Conservation (phyloP, 2,113 vertebrate species). For the Ptyas mucosa region DNA sequence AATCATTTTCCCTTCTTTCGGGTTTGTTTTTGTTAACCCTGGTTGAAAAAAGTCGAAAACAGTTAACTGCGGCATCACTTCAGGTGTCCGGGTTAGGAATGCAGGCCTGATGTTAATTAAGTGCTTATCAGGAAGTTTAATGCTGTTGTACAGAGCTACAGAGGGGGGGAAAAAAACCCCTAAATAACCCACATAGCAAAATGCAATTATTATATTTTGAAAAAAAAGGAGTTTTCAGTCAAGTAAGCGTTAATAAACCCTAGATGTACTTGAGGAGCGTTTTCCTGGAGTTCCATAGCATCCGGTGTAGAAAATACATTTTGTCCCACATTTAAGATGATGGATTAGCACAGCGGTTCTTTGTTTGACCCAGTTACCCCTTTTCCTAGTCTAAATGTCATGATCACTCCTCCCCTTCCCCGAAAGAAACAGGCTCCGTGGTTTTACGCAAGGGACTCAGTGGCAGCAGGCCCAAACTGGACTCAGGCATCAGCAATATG, state of each 20-base stretch:
- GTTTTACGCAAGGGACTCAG: not conserved
- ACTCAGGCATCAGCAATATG: not conserved
- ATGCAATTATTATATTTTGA: not conserved
- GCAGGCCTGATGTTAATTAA: not conserved
- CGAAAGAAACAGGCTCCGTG: not conserved
- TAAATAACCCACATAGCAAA: not conserved
- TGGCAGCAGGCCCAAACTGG: not conserved
- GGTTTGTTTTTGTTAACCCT: not conserved
- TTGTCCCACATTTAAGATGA: not conserved
- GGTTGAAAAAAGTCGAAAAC: not conserved
- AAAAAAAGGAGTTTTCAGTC: not conserved
- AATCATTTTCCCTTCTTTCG: not conserved
- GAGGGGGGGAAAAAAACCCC: not conserved
- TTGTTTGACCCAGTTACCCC: not conserved
- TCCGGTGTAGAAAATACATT: not conserved
- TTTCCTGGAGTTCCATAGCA: not conserved
- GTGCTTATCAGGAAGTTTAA: not conserved
- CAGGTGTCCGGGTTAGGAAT: not conserved
- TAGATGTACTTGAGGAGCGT: not conserved
- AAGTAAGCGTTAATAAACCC: not conserved
- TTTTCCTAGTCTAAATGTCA: not conserved
- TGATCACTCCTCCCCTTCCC: not conserved
- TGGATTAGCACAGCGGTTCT: not conserved
- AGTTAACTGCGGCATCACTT: not conserved
- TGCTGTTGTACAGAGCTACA: not conserved